Evolutionary conservation across 2,113 vertebrate genomes (phyloP), one percentile per base, ranked within the genome.

Genomic region (Alectura lathami): DNA sequence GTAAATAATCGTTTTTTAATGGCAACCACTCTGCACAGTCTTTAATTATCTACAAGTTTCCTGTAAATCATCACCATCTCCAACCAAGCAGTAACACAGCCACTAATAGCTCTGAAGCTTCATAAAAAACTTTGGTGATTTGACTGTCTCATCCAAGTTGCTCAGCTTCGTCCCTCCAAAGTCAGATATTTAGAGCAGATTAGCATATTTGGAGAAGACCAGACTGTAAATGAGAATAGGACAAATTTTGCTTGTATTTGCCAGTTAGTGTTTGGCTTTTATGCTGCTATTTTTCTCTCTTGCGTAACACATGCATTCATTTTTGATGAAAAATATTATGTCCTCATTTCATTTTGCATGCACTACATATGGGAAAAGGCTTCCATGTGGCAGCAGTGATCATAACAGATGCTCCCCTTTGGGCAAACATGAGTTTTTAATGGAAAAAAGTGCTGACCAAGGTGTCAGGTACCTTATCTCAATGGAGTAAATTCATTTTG

Each of bases 321-420:
- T 81, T 42, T 5, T 42, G 22, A 40, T 81, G 56, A 91, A 94
- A 89, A 81, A 78, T 62, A 2, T 8, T n/a, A 48, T 91, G 82
- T 80, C 82, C 74, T 27, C 29, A 36, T 96, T 96, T 89, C 29
- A 57, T 83, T 96, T 88, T 82, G 29, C n/a, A 15, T 36, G 23
- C 17, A 70, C 40, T 83, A 74, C 92, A 80, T 92, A 88, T 30
- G 87, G 81, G 64, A 64, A 94, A 93, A 85, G 34, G 53, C 64
- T 88, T 96, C 86, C 84, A 88, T 94, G 94, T 89, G 92, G 81
- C 76, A 96, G 68, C 83, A 89, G 53, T 16, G 53, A 84, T 70
- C 56, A 82, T 81, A 86, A 93, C 88, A 95, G 74, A 94, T 93
- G 91, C 64, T 89, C 13, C 78, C 92, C 89, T 96, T 88, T 90